phyloP scores from a whole-genome alignment of 1,140 invertebrate species.

The Bombus superbus region DNA sequence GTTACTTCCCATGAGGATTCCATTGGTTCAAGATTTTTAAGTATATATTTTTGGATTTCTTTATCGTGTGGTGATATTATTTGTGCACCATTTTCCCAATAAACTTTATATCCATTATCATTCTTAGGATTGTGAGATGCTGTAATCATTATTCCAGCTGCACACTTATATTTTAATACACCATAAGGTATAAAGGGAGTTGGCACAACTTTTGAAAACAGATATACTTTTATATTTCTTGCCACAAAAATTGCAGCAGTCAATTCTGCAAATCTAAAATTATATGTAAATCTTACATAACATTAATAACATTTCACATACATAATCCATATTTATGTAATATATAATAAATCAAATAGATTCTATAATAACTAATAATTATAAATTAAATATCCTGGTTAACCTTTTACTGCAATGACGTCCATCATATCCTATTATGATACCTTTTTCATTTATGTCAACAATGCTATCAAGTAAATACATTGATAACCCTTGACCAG shows the following conservation, averaged over 20 bases:
- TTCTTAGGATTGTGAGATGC: constrained; percentile 99
- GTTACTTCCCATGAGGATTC: constrained; percentile 87
- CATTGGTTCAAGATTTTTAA: constrained; percentile 89
- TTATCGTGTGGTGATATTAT: constrained; percentile 97
- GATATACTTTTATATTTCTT: constrained; percentile 90
- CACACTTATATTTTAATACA: constrained; percentile 87
- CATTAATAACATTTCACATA: not conserved
- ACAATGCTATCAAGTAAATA: constrained; percentile 87
- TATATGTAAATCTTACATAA: not conserved
- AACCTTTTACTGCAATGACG: constrained; percentile 95
- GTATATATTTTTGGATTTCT: constrained; percentile 92
- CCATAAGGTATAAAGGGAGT: constrained; percentile 97
- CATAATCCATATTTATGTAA: not conserved
- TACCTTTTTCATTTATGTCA: constrained; percentile 85
- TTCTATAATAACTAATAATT: not conserved
- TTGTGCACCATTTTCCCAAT: constrained; percentile 97
- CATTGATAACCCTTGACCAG: constrained; percentile 94
- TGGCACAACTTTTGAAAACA: constrained; percentile 92
- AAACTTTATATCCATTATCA: constrained; percentile 99
- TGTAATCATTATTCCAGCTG: constrained; percentile 97
- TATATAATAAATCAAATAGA: not conserved
- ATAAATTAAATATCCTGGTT: constrained; percentile 28
- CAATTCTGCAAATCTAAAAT: constrained; percentile 93
- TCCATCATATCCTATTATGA: constrained; percentile 98
- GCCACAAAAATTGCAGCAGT: constrained; percentile 93